Conservation (phyloP, 1,140 invertebrate species). For the Solen grandis region DNA sequence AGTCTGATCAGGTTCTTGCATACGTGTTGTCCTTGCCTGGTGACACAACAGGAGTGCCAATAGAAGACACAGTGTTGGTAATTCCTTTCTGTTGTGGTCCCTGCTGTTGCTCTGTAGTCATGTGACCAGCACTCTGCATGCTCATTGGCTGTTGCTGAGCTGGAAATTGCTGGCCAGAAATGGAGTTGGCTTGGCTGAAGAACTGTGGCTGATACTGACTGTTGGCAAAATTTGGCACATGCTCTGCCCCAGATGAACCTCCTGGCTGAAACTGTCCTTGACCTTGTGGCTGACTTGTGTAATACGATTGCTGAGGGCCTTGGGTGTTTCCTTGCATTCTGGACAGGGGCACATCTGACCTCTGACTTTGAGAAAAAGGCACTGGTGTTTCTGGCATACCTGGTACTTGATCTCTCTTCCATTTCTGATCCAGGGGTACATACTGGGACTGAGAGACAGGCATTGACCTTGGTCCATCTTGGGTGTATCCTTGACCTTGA, state of each 20-base stretch:
- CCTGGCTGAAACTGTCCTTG: too few species aligned
- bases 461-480: neutral
- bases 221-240: too few species aligned
- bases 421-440: conserved; percentile 51
- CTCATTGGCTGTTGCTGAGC: too few species aligned
- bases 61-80: conserved; percentile 64
- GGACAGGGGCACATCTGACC: too few species aligned
- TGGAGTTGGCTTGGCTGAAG: too few species aligned
- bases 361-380: neutral
- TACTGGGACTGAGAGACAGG: conserved; percentile 11
- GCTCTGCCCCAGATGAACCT: too few species aligned
- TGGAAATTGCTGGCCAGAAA: too few species aligned
- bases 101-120: too few species aligned
- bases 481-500: neutral
- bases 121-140: too few species aligned
- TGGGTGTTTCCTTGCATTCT: too few species aligned
- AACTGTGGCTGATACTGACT: too few species aligned
- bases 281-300: neutral
- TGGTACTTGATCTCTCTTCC: conserved; percentile 33
- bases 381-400: neutral
- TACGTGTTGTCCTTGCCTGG: conserved; percentile 51
- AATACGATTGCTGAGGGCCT: too few species aligned
- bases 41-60: conserved; percentile 61
- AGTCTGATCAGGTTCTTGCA: conserved; percentile 8
- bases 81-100: conserved; percentile 39